Conservation (phyloP, 2,888 invertebrate species). For the Nematopogon swammerdamellus region DNA sequence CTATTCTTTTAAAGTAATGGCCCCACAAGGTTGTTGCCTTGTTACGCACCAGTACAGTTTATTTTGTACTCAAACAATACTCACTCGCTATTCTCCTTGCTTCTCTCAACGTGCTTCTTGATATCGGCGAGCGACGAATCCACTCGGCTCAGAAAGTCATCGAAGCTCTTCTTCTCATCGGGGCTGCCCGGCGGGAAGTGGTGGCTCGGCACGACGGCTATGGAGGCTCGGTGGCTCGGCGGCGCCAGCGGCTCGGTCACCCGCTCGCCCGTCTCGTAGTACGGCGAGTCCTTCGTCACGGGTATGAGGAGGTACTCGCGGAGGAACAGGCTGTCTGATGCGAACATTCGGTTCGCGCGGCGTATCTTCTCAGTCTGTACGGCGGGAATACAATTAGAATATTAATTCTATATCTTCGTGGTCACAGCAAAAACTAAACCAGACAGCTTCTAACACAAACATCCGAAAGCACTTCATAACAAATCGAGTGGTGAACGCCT, state of each 20-base stretch:
- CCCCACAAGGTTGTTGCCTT: no score
- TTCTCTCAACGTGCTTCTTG: constrained; percentile 78
- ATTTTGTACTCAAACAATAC: no score
- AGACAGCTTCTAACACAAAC: no score
- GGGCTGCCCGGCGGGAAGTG: constrained; percentile 59
- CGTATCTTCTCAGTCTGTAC: constrained; percentile 92
- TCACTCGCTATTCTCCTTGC: constrained; percentile 80
- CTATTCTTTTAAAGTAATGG: no score
- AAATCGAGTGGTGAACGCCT: no score
- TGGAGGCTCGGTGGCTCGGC: constrained; percentile 55
- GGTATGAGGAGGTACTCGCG: constrained; percentile 87
- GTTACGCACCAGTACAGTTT: no score
- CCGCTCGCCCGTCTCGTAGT: constrained; percentile 54
- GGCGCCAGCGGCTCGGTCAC: constrained; percentile 40
- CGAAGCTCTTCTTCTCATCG: constrained; percentile 71
- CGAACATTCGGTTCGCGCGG: constrained; percentile 86
- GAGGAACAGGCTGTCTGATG: constrained; percentile 89
- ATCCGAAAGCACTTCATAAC: no score
- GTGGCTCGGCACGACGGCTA: constrained; percentile 47
- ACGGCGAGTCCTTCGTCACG: constrained; percentile 62
- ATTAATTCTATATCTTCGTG: neutral
- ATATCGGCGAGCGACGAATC: constrained; percentile 82
- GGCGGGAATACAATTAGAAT: no score
- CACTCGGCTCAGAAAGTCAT: constrained; percentile 78
- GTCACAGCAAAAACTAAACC: no score